A percentile compares a stretch with the other conserved stretches of the same genome.
Conservation (phyloP, 2,113 vertebrate species). For the Apodemus speciosus region DNA sequence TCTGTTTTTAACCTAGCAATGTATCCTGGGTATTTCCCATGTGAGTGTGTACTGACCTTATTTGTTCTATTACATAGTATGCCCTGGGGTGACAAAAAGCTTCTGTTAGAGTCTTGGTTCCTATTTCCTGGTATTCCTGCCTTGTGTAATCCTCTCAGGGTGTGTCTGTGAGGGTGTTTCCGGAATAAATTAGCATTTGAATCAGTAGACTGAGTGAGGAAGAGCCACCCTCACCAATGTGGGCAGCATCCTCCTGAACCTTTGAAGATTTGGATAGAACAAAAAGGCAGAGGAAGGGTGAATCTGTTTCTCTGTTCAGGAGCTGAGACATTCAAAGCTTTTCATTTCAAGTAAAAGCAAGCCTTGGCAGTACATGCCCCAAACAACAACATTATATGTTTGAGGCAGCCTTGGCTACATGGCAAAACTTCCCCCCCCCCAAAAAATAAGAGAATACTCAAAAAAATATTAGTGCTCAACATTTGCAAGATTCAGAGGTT, state of each 20-base stretch:
- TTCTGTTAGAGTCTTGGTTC: neutral
- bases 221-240: conserved; percentile 31
- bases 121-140: conserved; percentile 28
- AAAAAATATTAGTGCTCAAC: neutral
- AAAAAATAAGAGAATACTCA: neutral
- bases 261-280: neutral
- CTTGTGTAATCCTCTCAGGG: conserved; percentile 36
- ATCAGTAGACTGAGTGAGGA: conserved; percentile 50
- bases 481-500: neutral
- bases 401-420: neutral
- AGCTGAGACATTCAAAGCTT: neutral
- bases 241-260: conserved; percentile 4
- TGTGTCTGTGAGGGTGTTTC: conserved; percentile 36
- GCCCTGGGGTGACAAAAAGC: neutral
- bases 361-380: neutral
- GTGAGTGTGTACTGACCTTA: neutral
- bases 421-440: neutral
- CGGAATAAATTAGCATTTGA: conserved; percentile 64
- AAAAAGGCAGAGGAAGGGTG: conserved; percentile 13
- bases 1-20: neutral
- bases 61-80: neutral
- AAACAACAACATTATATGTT: neutral
- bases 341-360: neutral
- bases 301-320: neutral
- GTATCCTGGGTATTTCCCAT: neutral